phyloP scores from a whole-genome alignment of 2,113 vertebrate species.

The Lepus americanus region DNA sequence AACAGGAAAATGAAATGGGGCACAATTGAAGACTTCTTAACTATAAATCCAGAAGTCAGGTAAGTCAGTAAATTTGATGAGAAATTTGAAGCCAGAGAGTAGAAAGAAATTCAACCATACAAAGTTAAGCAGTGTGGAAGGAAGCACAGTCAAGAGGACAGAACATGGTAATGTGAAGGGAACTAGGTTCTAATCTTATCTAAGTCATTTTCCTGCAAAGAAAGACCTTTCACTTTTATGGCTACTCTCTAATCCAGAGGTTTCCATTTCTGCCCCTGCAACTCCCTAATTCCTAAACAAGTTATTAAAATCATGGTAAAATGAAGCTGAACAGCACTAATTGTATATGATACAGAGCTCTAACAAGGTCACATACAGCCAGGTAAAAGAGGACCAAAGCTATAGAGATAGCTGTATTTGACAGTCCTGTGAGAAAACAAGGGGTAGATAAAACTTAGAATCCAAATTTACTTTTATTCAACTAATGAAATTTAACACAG shows the following conservation, averaged over 20 bases:
- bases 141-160: neutral
- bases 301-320: slow-evolving; percentile 1
- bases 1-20: neutral
- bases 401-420: neutral
- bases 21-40: neutral
- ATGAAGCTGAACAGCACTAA: neutral
- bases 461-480: slow-evolving; percentile 28
- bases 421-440: neutral
- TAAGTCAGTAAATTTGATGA: neutral
- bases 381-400: neutral
- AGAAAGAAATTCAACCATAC: slow-evolving; percentile 14
- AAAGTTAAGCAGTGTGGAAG: neutral
- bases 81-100: slow-evolving; percentile 20
- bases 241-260: too few relatives aligned
- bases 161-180: neutral
- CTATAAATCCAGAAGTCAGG: neutral
- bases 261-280: too few relatives aligned
- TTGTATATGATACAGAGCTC: neutral
- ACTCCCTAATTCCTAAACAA: neutral
- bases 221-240: too few relatives aligned
- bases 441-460: neutral
- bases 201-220: neutral
- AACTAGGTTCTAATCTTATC: neutral
- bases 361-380: neutral
- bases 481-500: neutral